These are phyloP conservation scores for Cygnus atratus DNA, from an alignment of 2,113 vertebrate species.

Conservation along the genomic window DNA sequence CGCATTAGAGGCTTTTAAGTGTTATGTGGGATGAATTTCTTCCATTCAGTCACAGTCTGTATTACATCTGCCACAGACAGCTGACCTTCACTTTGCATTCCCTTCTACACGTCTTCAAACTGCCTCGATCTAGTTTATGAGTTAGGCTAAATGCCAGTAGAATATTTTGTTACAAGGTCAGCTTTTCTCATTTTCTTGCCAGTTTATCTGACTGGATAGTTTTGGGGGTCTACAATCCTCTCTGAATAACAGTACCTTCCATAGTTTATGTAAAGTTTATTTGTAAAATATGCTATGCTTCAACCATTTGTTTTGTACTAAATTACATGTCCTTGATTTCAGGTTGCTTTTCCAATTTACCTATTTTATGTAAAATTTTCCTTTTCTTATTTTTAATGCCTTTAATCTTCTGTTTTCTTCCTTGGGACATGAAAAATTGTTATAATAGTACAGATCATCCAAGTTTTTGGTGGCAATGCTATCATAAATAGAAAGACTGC, in stretches of 20 bases:
- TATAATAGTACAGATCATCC: background rate
- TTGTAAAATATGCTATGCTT: background rate
- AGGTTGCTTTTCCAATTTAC: background rate
- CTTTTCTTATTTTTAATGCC: background rate
- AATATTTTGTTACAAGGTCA: constrained; percentile 33
- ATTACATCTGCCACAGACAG: background rate
- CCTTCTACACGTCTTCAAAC: constrained; percentile 6
- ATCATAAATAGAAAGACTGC: background rate
- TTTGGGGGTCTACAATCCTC: background rate
- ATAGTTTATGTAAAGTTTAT: background rate
- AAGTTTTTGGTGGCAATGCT: background rate
- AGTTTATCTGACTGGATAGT: background rate
- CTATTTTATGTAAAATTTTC: background rate
- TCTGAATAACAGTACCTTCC: background rate
- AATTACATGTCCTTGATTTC: background rate
- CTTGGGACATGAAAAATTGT: background rate
- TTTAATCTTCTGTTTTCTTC: background rate
- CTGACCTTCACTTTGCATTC: constrained; percentile 42
- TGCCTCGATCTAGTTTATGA: constrained; percentile 34
- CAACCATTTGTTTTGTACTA: background rate
- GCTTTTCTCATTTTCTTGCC: constrained; percentile 8
- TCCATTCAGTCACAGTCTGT: background rate
- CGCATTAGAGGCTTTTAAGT: constrained; percentile 18
- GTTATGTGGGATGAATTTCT: constrained; percentile 7
- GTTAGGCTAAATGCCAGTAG: constrained; percentile 9